Evolutionary conservation across 2,797 vertebrate species (phyloP), one percentile per base, ranked within the genome.

Genomic region (Scolopax bukidnonensis): DNA sequence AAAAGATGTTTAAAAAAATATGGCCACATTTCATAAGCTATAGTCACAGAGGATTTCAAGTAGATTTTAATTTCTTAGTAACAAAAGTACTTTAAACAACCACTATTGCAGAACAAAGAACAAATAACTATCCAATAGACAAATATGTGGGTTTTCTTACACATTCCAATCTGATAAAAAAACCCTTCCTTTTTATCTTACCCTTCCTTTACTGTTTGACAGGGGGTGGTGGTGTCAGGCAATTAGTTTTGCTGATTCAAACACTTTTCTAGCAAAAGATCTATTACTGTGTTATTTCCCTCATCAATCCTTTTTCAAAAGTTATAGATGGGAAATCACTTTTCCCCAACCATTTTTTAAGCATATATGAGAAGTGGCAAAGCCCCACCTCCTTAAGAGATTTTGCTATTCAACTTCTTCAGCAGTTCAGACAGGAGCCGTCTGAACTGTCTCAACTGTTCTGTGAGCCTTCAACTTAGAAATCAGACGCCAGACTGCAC

Each of bases 131-230:
- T 9, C 7, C 32, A 50, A 32, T 1, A 53, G 16, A 69, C 33
- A 76, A 81, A 65, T 14, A 32, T 0, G 1, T 4, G 3, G 0
- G 0, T 1, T 38, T 82, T 67, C 38, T 56, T 27, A 70, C 5
- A 14, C 1, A 1, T 32, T 21, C 28, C 27, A 5, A 36, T 6
- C 9, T 23, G 16, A 75, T 10, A 43, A 48, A 75, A 40, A 48
- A 77, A 23, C 3, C 45, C 0, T 3, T 61, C 16, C 5, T 75
- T 36, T 32, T 68, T 23, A 63, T 38, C 9, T 45, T 43, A 54
- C 32, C 1, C 24, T 38, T 75, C 81, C 30, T 47, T 90, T 89
- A 48, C 4, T 36, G 18, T 47, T 75, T 60, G 43, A 47, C 2
- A 12, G 10, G 2, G 2, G 3, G 5, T 7, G 4, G 7, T 7